phyloP scores from a whole-genome alignment of 1,140 invertebrate species.

The Drosophila repleta region DNA sequence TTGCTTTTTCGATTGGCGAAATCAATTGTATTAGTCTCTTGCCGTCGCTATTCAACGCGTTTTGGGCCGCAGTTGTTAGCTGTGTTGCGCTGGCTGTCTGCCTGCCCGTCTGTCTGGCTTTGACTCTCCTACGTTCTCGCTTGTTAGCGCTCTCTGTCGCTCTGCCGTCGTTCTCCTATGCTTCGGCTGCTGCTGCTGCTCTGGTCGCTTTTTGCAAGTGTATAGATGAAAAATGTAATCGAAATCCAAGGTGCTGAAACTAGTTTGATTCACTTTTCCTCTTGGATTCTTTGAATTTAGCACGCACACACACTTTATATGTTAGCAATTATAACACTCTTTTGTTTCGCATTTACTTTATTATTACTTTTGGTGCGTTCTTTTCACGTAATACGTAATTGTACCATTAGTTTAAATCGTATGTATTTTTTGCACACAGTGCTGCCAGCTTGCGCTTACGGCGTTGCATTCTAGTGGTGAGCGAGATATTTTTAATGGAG shows the following conservation, averaged over 20 bases:
- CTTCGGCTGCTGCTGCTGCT: constrained; percentile 40
- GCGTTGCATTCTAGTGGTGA: constrained; percentile 48
- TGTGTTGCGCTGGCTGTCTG: constrained; percentile 69
- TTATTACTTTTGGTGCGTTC: constrained; percentile 66
- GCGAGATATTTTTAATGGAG: constrained; percentile 10
- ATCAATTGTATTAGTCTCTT: constrained; percentile 37
- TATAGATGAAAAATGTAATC: constrained; percentile 70
- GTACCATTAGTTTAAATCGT: constrained; percentile 76
- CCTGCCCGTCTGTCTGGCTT: constrained; percentile 44
- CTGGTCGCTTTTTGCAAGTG: constrained; percentile 69
- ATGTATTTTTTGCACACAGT: constrained; percentile 78
- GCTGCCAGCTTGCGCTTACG: constrained; percentile 54
- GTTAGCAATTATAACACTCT: constrained; percentile 41
- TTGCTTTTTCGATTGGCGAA: constrained; percentile 34
- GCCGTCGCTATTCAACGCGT: constrained; percentile 48
- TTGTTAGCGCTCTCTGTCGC: constrained; percentile 58
- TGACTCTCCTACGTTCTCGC: constrained; percentile 59
- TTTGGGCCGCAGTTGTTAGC: constrained; percentile 51
- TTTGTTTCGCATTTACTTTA: constrained; percentile 40
- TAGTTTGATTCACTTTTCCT: constrained; percentile 64
- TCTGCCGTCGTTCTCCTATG: constrained; percentile 52
- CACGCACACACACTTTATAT: constrained; percentile 60
- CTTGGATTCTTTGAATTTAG: constrained; percentile 37
- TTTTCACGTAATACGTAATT: constrained; percentile 82
- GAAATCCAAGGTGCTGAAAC: constrained; percentile 63